phyloP scores from a whole-genome alignment of 2,888 invertebrate species.

The Thecocarcelia acutangulata region DNA sequence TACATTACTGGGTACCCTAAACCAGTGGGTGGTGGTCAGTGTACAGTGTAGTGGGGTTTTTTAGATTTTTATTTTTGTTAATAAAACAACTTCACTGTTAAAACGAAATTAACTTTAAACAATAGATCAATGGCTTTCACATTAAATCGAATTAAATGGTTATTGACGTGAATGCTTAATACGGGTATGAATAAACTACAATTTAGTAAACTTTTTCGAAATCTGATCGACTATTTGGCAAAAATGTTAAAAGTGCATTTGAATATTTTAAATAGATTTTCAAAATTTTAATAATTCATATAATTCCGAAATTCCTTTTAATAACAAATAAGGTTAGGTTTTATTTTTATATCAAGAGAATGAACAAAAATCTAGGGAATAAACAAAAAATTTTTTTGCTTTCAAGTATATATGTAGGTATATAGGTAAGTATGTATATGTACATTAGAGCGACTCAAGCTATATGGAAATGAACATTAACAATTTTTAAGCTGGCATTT shows the following conservation, averaged over 20 bases:
- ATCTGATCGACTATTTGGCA: neutral
- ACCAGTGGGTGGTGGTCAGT: slow-evolving; percentile 2
- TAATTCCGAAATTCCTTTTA: too few relatives aligned
- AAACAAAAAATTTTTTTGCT: too few relatives aligned
- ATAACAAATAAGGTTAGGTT: too few relatives aligned
- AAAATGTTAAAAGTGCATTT: neutral
- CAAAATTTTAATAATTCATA: too few relatives aligned
- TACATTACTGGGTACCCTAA: neutral
- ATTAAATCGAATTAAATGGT: neutral
- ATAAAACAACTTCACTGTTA: neutral
- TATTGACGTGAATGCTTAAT: slow-evolving; percentile 10
- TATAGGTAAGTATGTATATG: neutral
- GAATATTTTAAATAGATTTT: too few relatives aligned
- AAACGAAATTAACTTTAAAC: neutral
- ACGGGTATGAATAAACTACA: neutral
- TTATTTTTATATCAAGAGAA: too few relatives aligned
- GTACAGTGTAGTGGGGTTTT: neutral
- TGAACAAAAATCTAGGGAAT: too few relatives aligned
- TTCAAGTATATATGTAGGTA: too few relatives aligned
- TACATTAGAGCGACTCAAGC: too few relatives aligned
- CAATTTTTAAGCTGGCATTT: too few relatives aligned
- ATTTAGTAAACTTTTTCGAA: neutral
- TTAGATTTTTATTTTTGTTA: neutral
- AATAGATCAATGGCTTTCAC: slow-evolving; percentile 5
- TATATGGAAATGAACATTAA: too few relatives aligned